Evolutionary conservation across 2,888 invertebrate species (phyloP), one percentile per base, ranked within the genome.

Genomic region (Biston betularia): DNA sequence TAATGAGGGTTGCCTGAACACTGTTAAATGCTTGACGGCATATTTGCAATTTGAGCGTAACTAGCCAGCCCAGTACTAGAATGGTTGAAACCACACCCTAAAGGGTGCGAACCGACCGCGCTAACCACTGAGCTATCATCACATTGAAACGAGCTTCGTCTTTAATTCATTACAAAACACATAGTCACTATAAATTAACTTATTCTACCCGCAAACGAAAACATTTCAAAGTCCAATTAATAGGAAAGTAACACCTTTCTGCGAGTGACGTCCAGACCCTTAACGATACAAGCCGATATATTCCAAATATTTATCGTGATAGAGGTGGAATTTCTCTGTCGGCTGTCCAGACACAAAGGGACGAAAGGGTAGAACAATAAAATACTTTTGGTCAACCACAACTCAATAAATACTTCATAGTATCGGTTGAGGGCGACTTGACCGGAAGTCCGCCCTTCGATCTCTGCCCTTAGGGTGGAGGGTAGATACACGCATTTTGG

Each of bases 391-490:
- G 93, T 91, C 80, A 87, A 83, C 93, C 93, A 83, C 93, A 91
- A 89, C 89, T 92, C 92, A 89, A 93, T 93, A 93, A 93, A 93
- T 93, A 93, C 93, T 91, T 93, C 90, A 92, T 92, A 90, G 90
- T 91, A 92, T 90, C 89, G 89, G 89, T 87, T 86, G 87, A 88
- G 89, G 89, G 87, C 83, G 87, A 85, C 83, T 85, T 88, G 90
- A 85, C 91, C 91, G 90, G 89, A 90, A 77, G 87, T 89, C 87
- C 87, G 90, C 87, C 89, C 89, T 89, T 85, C 90, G 91, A 89
- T 90, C 92, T 89, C 83, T 84, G 88, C 90, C 79, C 80, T 74
- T 58, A 76, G 78, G 82, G 77, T 40, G 46, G 24, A 54, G 60
- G 65, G 76, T 71, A 24, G 24, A 81, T 83, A 85, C 84, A 82